Evolutionary conservation across 2,113 vertebrate species (phyloP), one percentile per base, ranked within the genome.

Genomic region (Leiothrix lutea): DNA sequence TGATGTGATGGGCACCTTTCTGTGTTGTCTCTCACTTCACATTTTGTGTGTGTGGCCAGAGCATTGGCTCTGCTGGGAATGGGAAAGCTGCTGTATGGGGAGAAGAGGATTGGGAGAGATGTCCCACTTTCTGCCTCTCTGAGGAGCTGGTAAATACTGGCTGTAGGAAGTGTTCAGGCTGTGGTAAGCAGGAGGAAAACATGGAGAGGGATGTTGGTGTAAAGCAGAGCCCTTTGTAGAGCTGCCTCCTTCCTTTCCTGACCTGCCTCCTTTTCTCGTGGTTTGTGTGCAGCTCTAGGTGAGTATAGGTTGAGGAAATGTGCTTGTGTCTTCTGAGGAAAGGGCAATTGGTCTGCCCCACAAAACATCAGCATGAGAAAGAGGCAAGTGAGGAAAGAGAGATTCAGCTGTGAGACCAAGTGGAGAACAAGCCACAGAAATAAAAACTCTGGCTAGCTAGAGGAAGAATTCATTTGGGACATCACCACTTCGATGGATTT

Each of bases 1-100:
- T 0, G 0, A 23, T 38, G 48, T 1, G 0, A 10, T 15, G 54
- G 31, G 23, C 35, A 47, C 12, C 5, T 58, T 40, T 42, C 51
- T 69, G 20, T 0, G 0, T 35, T 72, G 42, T 21, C 42, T 74
- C 29, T 64, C 31, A 12, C 60, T 57, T 58, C 1, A 2, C 4
- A 2, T 36, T 72, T 24, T 45, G 10, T 58, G 61, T 51, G 33
- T 29, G 62, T 47, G 36, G 61, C 14, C 48, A 17, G 40, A 60
- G 31, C 28, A 75, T 24, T 54, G 38, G 26, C 42, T 54, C 58
- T 81, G 50, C 8, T 69, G 85, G 33, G 50, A 35, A 25, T 57
- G 40, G 56, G 19, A 72, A 4, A 70, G 21, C 33, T 75, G 57
- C 45, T 65, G 7, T 28, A 4, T 23, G 18, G 15, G 23, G 28